Conservation (phyloP, 2,888 invertebrate species). For the Mongoloraphidia duomilia region DNA sequence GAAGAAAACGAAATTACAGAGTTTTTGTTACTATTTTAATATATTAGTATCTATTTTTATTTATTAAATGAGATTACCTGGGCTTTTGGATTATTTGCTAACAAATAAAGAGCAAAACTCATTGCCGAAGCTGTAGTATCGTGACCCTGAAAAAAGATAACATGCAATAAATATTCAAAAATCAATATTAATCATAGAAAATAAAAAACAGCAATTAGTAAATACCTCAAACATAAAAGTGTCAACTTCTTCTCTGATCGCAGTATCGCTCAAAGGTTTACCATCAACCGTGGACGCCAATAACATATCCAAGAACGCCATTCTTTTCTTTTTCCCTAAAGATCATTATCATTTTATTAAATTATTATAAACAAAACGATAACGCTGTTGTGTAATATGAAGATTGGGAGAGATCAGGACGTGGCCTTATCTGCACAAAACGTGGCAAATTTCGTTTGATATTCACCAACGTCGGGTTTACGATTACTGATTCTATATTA, state of each 20-base stretch:
- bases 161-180: too few relatives aligned
- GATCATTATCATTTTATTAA: slow-evolving; percentile 14
- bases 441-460: too few relatives aligned
- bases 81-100: not conserved
- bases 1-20: too few relatives aligned
- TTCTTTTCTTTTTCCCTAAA: slow-evolving; percentile 41
- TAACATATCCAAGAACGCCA: slow-evolving; percentile 53
- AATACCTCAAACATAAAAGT: slow-evolving; percentile 58
- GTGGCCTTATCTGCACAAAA: too few relatives aligned
- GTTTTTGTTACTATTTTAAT: too few relatives aligned
- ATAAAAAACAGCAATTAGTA: not conserved
- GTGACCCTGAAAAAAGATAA: not conserved
- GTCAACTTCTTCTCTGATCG: slow-evolving; percentile 54
- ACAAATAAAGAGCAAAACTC: not conserved
- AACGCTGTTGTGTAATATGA: not conserved
- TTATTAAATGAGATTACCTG: not conserved
- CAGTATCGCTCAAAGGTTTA: slow-evolving; percentile 38
- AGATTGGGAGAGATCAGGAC: not conserved
- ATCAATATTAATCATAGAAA: too few relatives aligned
- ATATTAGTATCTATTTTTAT: too few relatives aligned
- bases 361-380: not conserved
- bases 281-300: slow-evolving; percentile 44
- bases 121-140: not conserved
- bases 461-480: too few relatives aligned
- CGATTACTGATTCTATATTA: too few relatives aligned